Evolutionary conservation across 1,140 invertebrate genomes (phyloP).

Genomic region (Drosophila sproati): DNA sequence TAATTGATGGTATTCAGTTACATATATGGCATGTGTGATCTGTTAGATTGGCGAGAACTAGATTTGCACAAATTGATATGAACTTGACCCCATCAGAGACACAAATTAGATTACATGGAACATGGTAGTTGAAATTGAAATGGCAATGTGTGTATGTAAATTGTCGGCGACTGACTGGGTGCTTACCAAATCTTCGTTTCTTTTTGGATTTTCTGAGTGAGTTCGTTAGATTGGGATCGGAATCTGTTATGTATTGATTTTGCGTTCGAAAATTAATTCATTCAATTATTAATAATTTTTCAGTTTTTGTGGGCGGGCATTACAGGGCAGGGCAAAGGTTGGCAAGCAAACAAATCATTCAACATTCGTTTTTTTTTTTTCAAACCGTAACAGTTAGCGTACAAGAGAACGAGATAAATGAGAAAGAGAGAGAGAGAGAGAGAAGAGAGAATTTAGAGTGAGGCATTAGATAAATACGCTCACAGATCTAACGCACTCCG

Average conservation of each 20-base stretch:
- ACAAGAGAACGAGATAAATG: slow-evolving; percentile 19
- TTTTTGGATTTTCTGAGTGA: slow-evolving; percentile 84
- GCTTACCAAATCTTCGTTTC: slow-evolving; percentile 84
- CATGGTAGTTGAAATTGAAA: not conserved
- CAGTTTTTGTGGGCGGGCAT: not conserved
- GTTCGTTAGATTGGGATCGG: slow-evolving; percentile 83
- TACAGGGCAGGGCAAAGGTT: slow-evolving; percentile 2
- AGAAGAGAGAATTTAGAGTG: slow-evolving; percentile 40
- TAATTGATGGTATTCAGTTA: not conserved
- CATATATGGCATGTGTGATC: not conserved
- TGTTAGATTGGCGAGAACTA: not conserved
- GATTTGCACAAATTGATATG: slow-evolving; percentile 24
- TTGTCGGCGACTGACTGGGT: slow-evolving; percentile 33
- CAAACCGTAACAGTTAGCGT: slow-evolving; percentile 24
- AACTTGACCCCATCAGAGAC: slow-evolving; percentile 42
- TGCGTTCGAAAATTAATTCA: slow-evolving; percentile 34
- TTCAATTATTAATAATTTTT: slow-evolving; percentile 39
- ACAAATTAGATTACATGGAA: slow-evolving; percentile 9
- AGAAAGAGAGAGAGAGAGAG: slow-evolving; percentile 28
- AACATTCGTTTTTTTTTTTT: slow-evolving; percentile 31
- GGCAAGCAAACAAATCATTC: slow-evolving; percentile 59
- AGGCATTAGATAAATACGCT: slow-evolving; percentile 43
- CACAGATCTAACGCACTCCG: slow-evolving; percentile 1
- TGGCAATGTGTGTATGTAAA: slow-evolving; percentile 29
- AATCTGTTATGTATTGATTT: slow-evolving; percentile 70